A percentile compares a stretch with the other conserved stretches of the same genome.
Evolutionary conservation across 2,888 invertebrate species (phyloP).

Genomic region (Timandra comae): DNA sequence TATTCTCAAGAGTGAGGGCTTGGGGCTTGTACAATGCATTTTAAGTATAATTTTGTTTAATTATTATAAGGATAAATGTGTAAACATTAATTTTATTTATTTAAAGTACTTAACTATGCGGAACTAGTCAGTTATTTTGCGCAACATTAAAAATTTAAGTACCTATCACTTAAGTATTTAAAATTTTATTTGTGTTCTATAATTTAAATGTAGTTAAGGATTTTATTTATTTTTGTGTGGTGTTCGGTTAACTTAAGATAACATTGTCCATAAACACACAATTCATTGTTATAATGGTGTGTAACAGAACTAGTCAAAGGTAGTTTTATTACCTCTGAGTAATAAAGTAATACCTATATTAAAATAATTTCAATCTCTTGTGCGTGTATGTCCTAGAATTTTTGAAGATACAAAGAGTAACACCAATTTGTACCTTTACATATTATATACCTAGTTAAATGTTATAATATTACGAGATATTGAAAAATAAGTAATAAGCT

Average conservation of each 20-base stretch:
- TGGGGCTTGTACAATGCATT: constrained; percentile 67
- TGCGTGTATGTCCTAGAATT: constrained; percentile 29
- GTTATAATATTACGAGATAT: too few species aligned
- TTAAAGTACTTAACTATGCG: constrained; percentile 76
- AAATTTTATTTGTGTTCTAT: constrained; percentile 70
- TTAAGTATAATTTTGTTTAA: constrained; percentile 54
- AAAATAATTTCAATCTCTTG: constrained; percentile 36
- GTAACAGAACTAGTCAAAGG: constrained; percentile 70
- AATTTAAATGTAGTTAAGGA: constrained; percentile 69
- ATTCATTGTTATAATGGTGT: constrained; percentile 54
- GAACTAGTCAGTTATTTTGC: constrained; percentile 78
- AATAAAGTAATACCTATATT: constrained; percentile 27
- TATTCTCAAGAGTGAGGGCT: constrained; percentile 53
- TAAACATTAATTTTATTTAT: constrained; percentile 72
- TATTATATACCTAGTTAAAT: too few species aligned
- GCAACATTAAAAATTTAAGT: constrained; percentile 72
- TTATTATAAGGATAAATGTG: constrained; percentile 71
- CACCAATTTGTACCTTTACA: constrained; percentile 6
- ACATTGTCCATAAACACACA: constrained; percentile 48
- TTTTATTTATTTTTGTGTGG: constrained; percentile 74
- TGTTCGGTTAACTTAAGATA: constrained; percentile 67
- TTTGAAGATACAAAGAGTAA: constrained; percentile 3
- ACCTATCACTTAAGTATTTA: constrained; percentile 59
- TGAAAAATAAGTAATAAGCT: too few species aligned
- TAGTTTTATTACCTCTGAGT: constrained; percentile 51